A percentile compares a stretch with the other conserved stretches of the same genome.
phyloP scores from a whole-genome alignment of 2,888 invertebrate genomes.

The Eudiplozoon nipponicum region DNA sequence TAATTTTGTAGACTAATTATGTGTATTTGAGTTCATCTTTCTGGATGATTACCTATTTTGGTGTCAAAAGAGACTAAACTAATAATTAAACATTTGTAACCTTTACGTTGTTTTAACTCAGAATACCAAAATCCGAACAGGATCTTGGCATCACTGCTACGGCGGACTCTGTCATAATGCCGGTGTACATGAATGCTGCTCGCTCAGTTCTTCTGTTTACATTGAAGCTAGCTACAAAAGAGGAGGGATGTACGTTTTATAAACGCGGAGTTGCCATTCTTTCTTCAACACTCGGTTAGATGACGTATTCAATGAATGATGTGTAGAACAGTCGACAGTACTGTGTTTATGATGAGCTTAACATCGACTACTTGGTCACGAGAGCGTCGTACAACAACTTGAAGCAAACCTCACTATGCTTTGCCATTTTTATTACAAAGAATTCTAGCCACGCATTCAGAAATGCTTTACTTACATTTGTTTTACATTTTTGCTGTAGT shows the following conservation, averaged over 20 bases:
- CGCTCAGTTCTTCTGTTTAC: slow-evolving; percentile 72
- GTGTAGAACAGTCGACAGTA: too few relatives aligned
- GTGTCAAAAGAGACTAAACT: neutral
- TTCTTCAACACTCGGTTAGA: slow-evolving; percentile 47
- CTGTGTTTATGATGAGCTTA: too few relatives aligned
- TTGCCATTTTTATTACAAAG: too few relatives aligned
- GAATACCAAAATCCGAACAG: slow-evolving; percentile 4
- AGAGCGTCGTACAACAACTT: too few relatives aligned
- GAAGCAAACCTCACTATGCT: too few relatives aligned
- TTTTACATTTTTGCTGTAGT: too few relatives aligned
- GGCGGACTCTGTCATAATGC: slow-evolving; percentile 40
- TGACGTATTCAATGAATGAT: too few relatives aligned
- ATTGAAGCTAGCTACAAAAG: slow-evolving; percentile 58
- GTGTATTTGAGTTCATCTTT: neutral
- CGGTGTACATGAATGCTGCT: slow-evolving; percentile 81
- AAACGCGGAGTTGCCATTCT: slow-evolving; percentile 83
- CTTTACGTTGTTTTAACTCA: neutral
- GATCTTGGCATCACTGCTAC: neutral
- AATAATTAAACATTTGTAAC: neutral
- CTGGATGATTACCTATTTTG: neutral
- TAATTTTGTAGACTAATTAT: too few relatives aligned
- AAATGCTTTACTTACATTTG: too few relatives aligned
- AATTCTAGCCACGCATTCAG: too few relatives aligned
- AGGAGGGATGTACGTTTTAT: slow-evolving; percentile 73
- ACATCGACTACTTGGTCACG: too few relatives aligned